phyloP scores from a whole-genome alignment of 2,797 vertebrate genomes.

The Clarias laeviceps region DNA sequence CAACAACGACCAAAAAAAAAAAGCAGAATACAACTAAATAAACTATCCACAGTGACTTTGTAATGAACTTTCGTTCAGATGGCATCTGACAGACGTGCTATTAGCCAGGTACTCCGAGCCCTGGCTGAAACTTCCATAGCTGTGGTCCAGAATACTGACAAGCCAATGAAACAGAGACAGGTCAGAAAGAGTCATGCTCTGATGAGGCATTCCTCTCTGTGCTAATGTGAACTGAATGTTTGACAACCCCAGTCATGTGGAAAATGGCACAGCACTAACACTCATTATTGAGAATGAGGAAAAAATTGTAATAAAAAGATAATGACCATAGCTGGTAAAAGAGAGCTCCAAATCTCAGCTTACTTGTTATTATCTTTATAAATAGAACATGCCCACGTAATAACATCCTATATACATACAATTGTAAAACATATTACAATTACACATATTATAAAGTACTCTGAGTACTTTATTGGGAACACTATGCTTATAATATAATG shows the following conservation, averaged over 20 bases:
- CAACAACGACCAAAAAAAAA: slow-evolving; percentile 57
- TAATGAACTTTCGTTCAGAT: slow-evolving; percentile 62
- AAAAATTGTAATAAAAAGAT: not conserved
- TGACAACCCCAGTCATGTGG: slow-evolving; percentile 47
- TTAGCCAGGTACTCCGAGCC: slow-evolving; percentile 57
- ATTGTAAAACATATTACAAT: not conserved
- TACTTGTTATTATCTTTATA: not conserved
- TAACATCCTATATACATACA: not conserved
- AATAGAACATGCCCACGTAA: not conserved
- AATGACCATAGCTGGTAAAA: not conserved
- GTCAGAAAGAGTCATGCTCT: slow-evolving; percentile 49
- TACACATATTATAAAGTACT: no score
- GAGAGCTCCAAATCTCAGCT: not conserved
- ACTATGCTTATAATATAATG: not conserved
- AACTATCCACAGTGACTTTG: slow-evolving; percentile 58
- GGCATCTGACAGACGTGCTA: slow-evolving; percentile 53
- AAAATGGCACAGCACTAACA: slow-evolving; percentile 36
- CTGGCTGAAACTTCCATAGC: slow-evolving; percentile 42
- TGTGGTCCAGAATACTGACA: slow-evolving; percentile 53
- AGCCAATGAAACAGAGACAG: slow-evolving; percentile 51
- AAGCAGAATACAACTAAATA: slow-evolving; percentile 59
- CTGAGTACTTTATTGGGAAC: not conserved
- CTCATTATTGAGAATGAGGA: not conserved
- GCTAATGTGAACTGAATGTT: slow-evolving; percentile 50
- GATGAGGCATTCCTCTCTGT: slow-evolving; percentile 47